Evolutionary conservation across 2,888 invertebrate genomes (phyloP), one percentile per base, ranked within the genome.

Genomic region (Leptinotarsa peninsularis): DNA sequence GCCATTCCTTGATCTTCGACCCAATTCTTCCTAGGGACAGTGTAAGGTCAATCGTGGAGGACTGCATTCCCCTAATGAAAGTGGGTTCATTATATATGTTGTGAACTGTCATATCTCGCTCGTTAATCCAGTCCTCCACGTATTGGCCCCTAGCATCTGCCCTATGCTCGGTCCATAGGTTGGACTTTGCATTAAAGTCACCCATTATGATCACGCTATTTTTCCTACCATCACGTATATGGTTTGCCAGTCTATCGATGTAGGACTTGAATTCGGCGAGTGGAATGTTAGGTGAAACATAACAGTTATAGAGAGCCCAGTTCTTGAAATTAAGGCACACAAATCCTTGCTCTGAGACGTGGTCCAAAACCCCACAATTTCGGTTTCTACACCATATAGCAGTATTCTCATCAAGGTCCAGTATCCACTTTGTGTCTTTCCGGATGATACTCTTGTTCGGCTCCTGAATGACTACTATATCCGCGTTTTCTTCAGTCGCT

Each of bases 151-250:
- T 69, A 18, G 17, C 33, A 15, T 76, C 56, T 15, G 70, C 23
- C 4, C 33, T 52, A 21, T 54, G n/a, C 18, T 60, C 71, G 1
- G 71, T 68, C 66, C 70, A 73, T 2, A 67, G 10, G 49, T 49
- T 21, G 17, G 49, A 23, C 21, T 70, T 74, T 0, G 66, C 66
- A 54, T 74, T 74, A 17, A 70, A 54, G 21, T 74, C 70, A 5
- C 49, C 67, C 13, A 49, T n/a, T 18, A 73, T 15, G 14, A 73
- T 23, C 71, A 49, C 49, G 23, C 10, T 17, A 3, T 70, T 50
- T 23, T 21, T 23, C 15, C 49, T 10, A 33, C 49, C 43, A 15
- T 60, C 60, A 3, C 58, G n/a, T 33, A 58, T 10, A 10, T 33
- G 49, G 17, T 43, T 18, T 49, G 23, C 66, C n/a, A 56, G 33